Evolutionary conservation across 2,113 vertebrate species (phyloP).

Genomic region (Pseudorhombus dupliciocellatus): DNA sequence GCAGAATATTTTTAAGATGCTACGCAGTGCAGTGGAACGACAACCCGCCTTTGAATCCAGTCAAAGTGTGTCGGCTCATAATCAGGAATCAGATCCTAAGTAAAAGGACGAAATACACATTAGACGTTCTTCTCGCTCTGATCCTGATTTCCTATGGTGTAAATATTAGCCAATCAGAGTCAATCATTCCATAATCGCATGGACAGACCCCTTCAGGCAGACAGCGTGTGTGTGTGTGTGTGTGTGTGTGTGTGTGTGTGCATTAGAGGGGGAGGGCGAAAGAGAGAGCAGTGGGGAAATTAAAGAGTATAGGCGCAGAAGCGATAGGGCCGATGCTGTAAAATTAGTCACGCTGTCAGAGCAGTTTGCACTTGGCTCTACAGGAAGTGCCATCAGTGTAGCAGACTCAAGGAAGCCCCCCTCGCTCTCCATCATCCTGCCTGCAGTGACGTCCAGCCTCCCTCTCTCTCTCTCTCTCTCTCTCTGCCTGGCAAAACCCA

Average conservation of each 20-base stretch:
- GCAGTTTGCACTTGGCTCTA: slow-evolving; percentile 85
- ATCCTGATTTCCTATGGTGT: slow-evolving; percentile 61
- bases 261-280: neutral
- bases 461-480: slow-evolving; percentile 37
- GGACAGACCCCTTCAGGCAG: slow-evolving; percentile 62
- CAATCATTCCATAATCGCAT: slow-evolving; percentile 45
- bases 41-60: slow-evolving; percentile 5
- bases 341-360: slow-evolving; percentile 87
- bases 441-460: slow-evolving; percentile 74
- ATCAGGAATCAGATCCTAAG: slow-evolving; percentile 48
- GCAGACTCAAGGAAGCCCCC: slow-evolving; percentile 82
- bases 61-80: slow-evolving; percentile 7
- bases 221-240: slow-evolving; percentile 3
- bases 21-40: neutral
- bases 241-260: slow-evolving; percentile 16
- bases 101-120: slow-evolving; percentile 60
- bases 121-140: slow-evolving; percentile 40
- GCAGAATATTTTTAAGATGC: neutral
- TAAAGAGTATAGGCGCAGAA: slow-evolving; percentile 59
- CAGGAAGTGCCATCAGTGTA: slow-evolving; percentile 84
- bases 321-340: slow-evolving; percentile 61
- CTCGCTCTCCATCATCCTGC: slow-evolving; percentile 83
- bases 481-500: slow-evolving; percentile 75
- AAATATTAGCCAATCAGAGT: slow-evolving; percentile 60
- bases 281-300: slow-evolving; percentile 41